Evolutionary conservation across 2,113 vertebrate genomes (phyloP).

Genomic region (Struthidea cinerea): DNA sequence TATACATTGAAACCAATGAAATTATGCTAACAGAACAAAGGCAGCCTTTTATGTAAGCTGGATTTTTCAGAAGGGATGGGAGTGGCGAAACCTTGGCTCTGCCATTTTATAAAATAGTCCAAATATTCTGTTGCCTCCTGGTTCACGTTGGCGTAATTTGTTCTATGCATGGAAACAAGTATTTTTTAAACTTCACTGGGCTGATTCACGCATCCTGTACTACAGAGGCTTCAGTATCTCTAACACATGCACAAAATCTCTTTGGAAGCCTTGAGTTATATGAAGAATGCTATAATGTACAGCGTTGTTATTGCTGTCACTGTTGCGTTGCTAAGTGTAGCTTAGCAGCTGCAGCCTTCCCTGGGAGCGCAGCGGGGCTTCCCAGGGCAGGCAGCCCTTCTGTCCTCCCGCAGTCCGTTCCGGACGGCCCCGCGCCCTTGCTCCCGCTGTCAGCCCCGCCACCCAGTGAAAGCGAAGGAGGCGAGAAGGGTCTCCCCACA

Average conservation of each 20-base stretch:
- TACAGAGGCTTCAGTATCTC: not conserved
- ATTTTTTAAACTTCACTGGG: not conserved
- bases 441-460: too few relatives aligned
- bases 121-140: not conserved
- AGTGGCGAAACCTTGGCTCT: not conserved
- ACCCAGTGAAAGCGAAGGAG: too few relatives aligned
- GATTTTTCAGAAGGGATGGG: not conserved
- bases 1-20: not conserved
- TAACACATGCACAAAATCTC: not conserved
- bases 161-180: not conserved
- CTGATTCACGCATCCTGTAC: not conserved
- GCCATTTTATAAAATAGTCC: not conserved
- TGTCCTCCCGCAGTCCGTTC: too few relatives aligned
- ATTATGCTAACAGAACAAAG: not conserved
- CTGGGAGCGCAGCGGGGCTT: too few relatives aligned
- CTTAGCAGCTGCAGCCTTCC: too few relatives aligned
- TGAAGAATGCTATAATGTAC: not conserved
- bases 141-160: fast-evolving
- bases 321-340: too few relatives aligned
- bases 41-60: not conserved
- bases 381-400: too few relatives aligned
- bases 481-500: too few relatives aligned
- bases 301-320: not conserved
- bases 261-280: not conserved
- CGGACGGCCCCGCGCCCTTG: too few relatives aligned